A percentile compares a stretch with the other conserved stretches of the same genome.
These are phyloP conservation scores for Gadopsis marmoratus DNA, from an alignment of 2,797 vertebrate genomes.

Conservation along the genomic window DNA sequence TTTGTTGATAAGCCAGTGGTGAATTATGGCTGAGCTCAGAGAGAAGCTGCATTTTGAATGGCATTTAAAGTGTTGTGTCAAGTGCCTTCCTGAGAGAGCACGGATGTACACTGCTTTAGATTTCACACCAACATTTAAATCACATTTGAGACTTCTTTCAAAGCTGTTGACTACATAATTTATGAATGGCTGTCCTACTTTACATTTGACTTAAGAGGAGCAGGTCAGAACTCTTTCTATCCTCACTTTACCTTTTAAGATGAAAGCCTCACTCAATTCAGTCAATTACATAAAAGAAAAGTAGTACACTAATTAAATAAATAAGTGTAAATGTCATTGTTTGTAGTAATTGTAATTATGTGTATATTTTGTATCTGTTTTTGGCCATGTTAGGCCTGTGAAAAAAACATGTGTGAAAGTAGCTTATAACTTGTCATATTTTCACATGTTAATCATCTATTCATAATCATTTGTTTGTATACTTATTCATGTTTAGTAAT, in stretches of 20 bases:
- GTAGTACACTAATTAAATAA: too few relatives aligned
- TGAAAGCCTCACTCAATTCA: neutral
- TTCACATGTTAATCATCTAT: too few relatives aligned
- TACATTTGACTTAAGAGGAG: slow-evolving; percentile 52
- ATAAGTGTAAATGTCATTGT: too few relatives aligned
- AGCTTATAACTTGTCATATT: too few relatives aligned
- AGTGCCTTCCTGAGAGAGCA: slow-evolving; percentile 46
- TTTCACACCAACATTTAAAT: slow-evolving; percentile 70
- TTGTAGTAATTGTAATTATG: neutral
- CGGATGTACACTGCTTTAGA: slow-evolving; percentile 54
- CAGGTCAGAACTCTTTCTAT: slow-evolving; percentile 28
- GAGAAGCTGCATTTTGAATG: slow-evolving; percentile 56
- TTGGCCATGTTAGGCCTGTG: neutral
- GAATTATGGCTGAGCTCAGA: slow-evolving; percentile 44
- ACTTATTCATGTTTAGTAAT: too few relatives aligned
- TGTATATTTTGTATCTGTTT: neutral
- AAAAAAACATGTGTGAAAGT: too few relatives aligned
- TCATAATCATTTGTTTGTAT: too few relatives aligned
- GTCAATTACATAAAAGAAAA: slow-evolving; percentile 12
- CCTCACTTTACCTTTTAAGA: slow-evolving; percentile 28
- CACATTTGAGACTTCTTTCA: slow-evolving; percentile 62
- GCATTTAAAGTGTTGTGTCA: slow-evolving; percentile 52
- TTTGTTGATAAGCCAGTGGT: slow-evolving; percentile 38
- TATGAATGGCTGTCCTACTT: slow-evolving; percentile 69
- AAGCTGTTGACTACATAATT: slow-evolving; percentile 73